These are phyloP conservation scores for Melanotaenia maccullochi DNA, from an alignment of 2,797 vertebrate species.

Conservation along the genomic window DNA sequence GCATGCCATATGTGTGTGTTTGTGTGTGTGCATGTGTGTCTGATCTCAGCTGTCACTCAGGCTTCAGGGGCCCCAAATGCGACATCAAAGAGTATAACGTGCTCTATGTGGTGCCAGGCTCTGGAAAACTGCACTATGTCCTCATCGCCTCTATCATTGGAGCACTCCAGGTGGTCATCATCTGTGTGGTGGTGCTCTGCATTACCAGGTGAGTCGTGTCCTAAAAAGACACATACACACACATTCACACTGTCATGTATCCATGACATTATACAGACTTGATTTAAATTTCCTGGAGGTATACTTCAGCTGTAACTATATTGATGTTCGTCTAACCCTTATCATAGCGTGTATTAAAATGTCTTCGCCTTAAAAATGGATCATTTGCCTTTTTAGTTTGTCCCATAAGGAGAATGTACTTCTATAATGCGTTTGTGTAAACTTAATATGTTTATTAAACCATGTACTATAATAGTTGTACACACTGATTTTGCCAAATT, in stretches of 20 bases:
- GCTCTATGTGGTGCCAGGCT: conserved; percentile 96
- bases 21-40: conserved; percentile 46
- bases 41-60: conserved; percentile 91
- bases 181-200: conserved; percentile 98
- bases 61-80: conserved; percentile 96
- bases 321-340: background rate
- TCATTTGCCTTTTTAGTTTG: too few relatives aligned
- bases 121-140: conserved; percentile 96
- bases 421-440: too few relatives aligned
- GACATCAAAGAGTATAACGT: conserved; percentile 99
- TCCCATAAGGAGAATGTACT: too few relatives aligned
- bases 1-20: conserved; percentile 37
- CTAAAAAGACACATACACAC: conserved; percentile 6
- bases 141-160: conserved; percentile 99
- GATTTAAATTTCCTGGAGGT: background rate
- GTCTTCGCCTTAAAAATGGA: too few relatives aligned
- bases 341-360: too few relatives aligned
- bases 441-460: background rate
- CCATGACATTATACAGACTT: background rate
- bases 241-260: background rate
- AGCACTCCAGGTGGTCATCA: conserved; percentile 98
- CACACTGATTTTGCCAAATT: too few relatives aligned
- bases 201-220: conserved; percentile 93
- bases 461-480: too few relatives aligned
- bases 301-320: background rate